A percentile compares a stretch with the other conserved stretches of the same genome.
phyloP scores from a whole-genome alignment of 1,140 invertebrate genomes.

The Drosophila baimaii region DNA sequence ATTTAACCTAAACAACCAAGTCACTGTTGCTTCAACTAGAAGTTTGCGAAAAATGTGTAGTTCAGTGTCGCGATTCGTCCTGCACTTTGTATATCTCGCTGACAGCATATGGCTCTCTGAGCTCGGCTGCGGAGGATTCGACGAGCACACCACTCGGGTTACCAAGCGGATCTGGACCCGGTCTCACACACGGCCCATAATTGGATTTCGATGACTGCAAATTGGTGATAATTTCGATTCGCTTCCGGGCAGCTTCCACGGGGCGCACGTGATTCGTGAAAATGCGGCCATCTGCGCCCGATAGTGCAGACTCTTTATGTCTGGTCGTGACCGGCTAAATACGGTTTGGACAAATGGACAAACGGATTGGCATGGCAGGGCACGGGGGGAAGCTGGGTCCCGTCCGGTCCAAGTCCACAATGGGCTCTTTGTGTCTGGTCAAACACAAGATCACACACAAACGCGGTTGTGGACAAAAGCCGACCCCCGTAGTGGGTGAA shows the following conservation, averaged over 20 bases:
- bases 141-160: conserved; percentile 18
- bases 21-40: not conserved
- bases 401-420: conserved; percentile 26
- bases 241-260: conserved; percentile 57
- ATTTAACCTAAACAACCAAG: accelerated
- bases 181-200: conserved; percentile 65
- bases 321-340: conserved; percentile 69
- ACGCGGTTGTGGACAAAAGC: conserved; percentile 8
- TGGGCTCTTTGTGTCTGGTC: conserved; percentile 41
- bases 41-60: not conserved
- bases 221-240: conserved; percentile 84
- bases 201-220: conserved; percentile 84
- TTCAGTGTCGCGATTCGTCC: conserved; percentile 23
- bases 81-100: conserved; percentile 53
- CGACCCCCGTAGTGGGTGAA: not conserved
- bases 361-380: conserved; percentile 17
- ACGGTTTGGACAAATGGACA: conserved; percentile 48
- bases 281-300: conserved; percentile 68
- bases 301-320: conserved; percentile 50
- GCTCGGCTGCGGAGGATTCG: conserved; percentile 28
- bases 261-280: conserved; percentile 71
- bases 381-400: not conserved
- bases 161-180: conserved; percentile 22
- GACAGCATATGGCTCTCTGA: conserved; percentile 63
- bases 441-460: conserved; percentile 23